Percentiles rank a stretch among this genome's conserved stretches.
These are phyloP conservation scores for Plusia festucae DNA, from an alignment of 2,888 invertebrate species.

Conservation along the genomic window DNA sequence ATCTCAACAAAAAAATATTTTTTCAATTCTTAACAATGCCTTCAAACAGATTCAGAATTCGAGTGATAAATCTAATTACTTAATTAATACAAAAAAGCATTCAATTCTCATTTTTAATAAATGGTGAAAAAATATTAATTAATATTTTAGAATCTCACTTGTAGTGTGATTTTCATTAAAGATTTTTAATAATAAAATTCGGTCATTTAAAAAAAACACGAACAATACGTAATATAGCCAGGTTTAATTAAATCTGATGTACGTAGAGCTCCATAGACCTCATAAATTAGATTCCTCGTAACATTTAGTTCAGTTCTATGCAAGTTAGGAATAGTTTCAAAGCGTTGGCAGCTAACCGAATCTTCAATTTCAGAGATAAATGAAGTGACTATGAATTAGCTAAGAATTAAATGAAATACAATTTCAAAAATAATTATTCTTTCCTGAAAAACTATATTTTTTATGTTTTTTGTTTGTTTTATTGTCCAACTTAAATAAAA, in stretches of 20 bases:
- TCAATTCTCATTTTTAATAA: no score
- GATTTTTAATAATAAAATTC: not conserved
- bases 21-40: no score
- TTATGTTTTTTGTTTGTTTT: no score
- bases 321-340: not conserved
- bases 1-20: no score
- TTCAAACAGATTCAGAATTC: no score
- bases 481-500: no score
- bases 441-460: no score
- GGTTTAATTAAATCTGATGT: constrained; percentile 5
- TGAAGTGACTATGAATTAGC: not conserved
- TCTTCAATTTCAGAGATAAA: not conserved
- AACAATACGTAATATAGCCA: not conserved
- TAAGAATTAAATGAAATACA: not conserved
- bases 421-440: no score
- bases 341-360: not conserved
- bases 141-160: not conserved
- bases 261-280: not conserved
- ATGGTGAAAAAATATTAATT: no score
- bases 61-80: no score
- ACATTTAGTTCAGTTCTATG: not conserved
- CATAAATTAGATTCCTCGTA: not conserved
- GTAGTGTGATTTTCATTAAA: not conserved
- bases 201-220: not conserved
- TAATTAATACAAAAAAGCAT: no score